Evolutionary conservation across 2,797 vertebrate species (phyloP), one percentile per base, ranked within the genome.

Genomic region (Sebastes ruberrimus): DNA sequence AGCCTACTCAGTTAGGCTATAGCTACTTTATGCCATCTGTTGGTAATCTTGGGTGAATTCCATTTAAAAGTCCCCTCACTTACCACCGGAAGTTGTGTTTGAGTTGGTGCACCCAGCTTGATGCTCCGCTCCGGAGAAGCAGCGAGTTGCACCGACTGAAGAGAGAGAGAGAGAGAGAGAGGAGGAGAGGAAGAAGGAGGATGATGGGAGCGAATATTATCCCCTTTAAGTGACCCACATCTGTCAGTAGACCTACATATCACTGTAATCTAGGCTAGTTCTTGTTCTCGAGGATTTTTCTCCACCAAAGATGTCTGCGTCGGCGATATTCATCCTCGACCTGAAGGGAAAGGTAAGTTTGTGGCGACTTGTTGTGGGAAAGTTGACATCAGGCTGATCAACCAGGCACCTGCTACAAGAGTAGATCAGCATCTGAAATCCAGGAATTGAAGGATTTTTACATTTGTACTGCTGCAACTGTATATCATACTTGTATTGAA

Each of bases 301-400:
- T 80, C 46, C 59, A 7, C 38, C 80, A 91, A 78, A 38, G 14
- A 96, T 96, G 96, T 96, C 96, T 27, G 95, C 95, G 68, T 97
- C 96, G 27, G 96, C 96, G 60, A 92, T 97, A 66, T 97, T 96
- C 77, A 95, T 97, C 78, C 92, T 96, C 25, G 96, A 97, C 90
- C 83, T 96, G 79, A 97, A 97, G 82, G 96, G 96, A 33, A 97
- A 97, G 96, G 96, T 96, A 92, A 96, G 95, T 93, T 94, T 88
- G 74, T 27, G 18, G 16, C 70, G 82, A 93, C 86, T 92, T 91
- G 86, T 89, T 89, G 74, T 75, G 60, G 68, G 66, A 84, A 86
- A 93, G 92, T 93, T 93, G 49, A 83, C 63, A 74, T 16, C 7
- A 32, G 8, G 64, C 16, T 63, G 18, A 18, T 35, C 1, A 64